Percentiles rank a stretch among this genome's conserved stretches.
phyloP scores from a whole-genome alignment of 2,797 vertebrate species.

The Eidolon dupreanum region DNA sequence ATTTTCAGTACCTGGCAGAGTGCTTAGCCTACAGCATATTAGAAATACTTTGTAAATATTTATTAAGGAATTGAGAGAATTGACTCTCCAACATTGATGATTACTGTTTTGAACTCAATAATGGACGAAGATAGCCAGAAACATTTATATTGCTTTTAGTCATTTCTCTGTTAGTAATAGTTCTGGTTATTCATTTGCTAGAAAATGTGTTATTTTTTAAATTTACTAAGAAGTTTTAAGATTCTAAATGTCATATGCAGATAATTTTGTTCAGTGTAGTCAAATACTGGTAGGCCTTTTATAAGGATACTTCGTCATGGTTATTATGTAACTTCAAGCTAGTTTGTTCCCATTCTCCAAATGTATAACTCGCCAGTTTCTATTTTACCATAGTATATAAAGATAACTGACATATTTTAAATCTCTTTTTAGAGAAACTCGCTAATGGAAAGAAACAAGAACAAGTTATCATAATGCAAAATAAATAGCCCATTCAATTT shows the following conservation, averaged over 20 bases:
- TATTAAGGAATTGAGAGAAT: conserved; percentile 32
- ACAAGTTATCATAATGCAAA: conserved; percentile 34
- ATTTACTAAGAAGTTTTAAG: background rate
- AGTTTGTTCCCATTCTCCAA: background rate
- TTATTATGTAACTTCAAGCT: background rate
- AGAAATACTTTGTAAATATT: background rate
- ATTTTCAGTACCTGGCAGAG: conserved; percentile 8
- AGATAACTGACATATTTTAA: background rate
- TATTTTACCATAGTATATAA: background rate
- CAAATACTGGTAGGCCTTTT: background rate
- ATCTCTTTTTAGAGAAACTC: conserved; percentile 37
- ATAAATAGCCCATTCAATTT: conserved; percentile 7
- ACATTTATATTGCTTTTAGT: conserved; percentile 42
- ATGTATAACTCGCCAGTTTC: background rate
- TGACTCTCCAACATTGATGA: background rate
- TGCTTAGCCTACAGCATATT: background rate
- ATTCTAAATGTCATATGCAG: background rate
- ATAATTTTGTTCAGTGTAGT: background rate
- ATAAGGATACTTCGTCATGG: background rate
- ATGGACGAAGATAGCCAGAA: background rate
- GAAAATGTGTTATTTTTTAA: conserved; percentile 23
- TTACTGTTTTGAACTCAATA: conserved; percentile 37
- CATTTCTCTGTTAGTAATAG: conserved; percentile 36
- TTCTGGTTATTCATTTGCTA: conserved; percentile 16
- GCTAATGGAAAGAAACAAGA: conserved; percentile 37